Percentiles rank a stretch among this genome's conserved stretches.
Evolutionary conservation across 2,888 invertebrate genomes (phyloP).

Genomic region (Gandaritis pyraliata): DNA sequence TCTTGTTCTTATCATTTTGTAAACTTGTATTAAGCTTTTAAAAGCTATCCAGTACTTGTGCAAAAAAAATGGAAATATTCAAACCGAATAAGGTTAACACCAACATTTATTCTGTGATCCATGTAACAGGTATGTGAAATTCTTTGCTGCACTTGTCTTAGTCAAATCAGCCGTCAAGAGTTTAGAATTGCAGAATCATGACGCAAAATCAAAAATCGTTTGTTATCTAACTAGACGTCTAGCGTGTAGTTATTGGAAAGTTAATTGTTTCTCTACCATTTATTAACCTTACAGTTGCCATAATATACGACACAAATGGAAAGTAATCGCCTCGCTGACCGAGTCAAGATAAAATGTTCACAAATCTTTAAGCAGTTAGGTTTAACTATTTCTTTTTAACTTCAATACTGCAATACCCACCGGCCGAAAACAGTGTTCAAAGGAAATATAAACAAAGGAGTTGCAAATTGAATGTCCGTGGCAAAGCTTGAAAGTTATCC

Average conservation of each 20-base stretch:
- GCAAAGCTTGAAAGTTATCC: conserved; percentile 18
- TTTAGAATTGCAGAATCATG: background rate
- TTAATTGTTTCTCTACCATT: too few species aligned
- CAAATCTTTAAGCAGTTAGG: conserved; percentile 13
- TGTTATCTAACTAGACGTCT: background rate
- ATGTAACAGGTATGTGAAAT: background rate
- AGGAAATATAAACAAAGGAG: conserved; percentile 10
- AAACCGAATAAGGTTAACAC: background rate
- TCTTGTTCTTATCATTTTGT: conserved; percentile 58
- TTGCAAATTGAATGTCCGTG: conserved; percentile 20
- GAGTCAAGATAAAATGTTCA: conserved; percentile 2
- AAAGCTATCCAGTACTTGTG: conserved; percentile 5
- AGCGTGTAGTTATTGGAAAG: background rate
- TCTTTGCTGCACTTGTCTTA: background rate
- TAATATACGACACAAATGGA: background rate
- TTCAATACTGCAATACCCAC: too few species aligned
- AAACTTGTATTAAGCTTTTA: conserved; percentile 47
- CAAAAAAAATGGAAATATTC: conserved; percentile 1
- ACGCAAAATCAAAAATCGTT: background rate
- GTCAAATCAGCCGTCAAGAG: background rate
- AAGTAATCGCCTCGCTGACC: background rate
- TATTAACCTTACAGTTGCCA: too few species aligned
- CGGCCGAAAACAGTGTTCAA: conserved; percentile 7
- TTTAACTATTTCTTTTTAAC: conserved; percentile 5
- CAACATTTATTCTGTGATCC: background rate